Evolutionary conservation across 2,888 invertebrate genomes (phyloP), one percentile per base, ranked within the genome.

Genomic region (Trissonchulus sp.): DNA sequence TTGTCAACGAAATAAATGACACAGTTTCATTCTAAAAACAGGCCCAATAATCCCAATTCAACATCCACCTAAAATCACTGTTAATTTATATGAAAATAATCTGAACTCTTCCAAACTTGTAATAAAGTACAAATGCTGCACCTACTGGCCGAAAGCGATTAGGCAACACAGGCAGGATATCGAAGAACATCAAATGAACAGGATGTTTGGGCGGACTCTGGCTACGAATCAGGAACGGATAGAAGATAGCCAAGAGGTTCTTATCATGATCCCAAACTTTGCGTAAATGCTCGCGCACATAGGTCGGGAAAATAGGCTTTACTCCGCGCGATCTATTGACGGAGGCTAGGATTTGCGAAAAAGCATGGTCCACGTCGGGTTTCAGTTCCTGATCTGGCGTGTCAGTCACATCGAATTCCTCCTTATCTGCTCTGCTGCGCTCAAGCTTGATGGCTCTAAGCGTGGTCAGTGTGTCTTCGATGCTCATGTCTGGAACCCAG

Each of bases 161-260:
- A 0, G 99, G 96, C 31, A 93, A 88, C 0, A 99, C 95, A 1
- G 92, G 90, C 31, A 99, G 84, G 0, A 90, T 86, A 79, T 93
- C 90, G 84, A 93, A 89, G 83, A 95, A 99, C 84, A 98, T 48
- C 8, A 48, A 23, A 23, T 48, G 8, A 48, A 23, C 23, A 48
- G 48, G 48, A 23, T 48, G 48, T 8, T 48, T 8, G 23, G 8
- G 8, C 8, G 8, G 8, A 23, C 8, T 15, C 23, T 23, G 8
- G 23, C 48, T 48, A n/a, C n/a, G n/a, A 8, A 48, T 8, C 48
- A 76, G 18, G 79, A 80, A 2, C 79, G 80, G 74, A 79, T 18
- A 89, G n/a, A 93, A 86, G n/a, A 89, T 84, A 77, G 86, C 85
- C 1, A 97, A 83, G 2, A 93, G 86, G 0, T 90, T 88, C 63